Evolutionary conservation across 2,113 vertebrate genomes (phyloP).

Genomic region (Sitta europaea): DNA sequence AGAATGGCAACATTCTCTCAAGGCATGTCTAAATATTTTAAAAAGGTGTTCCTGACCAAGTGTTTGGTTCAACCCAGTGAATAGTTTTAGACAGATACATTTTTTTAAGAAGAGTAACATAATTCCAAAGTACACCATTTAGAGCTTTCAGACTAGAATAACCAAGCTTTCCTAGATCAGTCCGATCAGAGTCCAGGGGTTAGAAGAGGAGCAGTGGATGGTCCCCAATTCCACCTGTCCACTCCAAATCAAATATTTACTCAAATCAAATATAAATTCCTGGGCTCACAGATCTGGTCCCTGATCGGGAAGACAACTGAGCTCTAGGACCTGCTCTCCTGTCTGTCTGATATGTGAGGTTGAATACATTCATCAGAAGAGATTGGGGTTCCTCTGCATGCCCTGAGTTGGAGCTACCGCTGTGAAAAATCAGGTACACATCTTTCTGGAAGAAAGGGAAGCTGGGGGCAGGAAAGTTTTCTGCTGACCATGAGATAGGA

Average conservation of each 20-base stretch:
- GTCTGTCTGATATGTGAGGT: background rate
- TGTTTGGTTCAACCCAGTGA: background rate
- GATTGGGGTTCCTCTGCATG: background rate
- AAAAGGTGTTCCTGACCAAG: background rate
- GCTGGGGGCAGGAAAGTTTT: background rate
- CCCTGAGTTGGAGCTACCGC: background rate
- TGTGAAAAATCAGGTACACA: background rate
- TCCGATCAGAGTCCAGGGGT: background rate
- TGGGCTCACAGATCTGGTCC: background rate
- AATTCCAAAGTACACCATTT: background rate
- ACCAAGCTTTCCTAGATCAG: background rate
- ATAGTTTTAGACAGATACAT: background rate
- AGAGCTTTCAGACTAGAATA: background rate
- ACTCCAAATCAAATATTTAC: background rate
- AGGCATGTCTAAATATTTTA: background rate
- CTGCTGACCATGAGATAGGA: background rate
- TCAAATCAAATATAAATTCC: background rate
- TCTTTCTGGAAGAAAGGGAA: background rate
- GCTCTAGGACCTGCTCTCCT: background rate
- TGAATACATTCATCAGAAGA: background rate
- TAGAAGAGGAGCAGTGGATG: background rate
- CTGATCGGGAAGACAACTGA: background rate
- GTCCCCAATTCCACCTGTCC: background rate
- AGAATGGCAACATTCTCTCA: background rate
- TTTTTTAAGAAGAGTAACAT: background rate